These are phyloP conservation scores for Euspilapteryx auroguttella DNA, from an alignment of 2,888 invertebrate genomes.

Conservation along the genomic window DNA sequence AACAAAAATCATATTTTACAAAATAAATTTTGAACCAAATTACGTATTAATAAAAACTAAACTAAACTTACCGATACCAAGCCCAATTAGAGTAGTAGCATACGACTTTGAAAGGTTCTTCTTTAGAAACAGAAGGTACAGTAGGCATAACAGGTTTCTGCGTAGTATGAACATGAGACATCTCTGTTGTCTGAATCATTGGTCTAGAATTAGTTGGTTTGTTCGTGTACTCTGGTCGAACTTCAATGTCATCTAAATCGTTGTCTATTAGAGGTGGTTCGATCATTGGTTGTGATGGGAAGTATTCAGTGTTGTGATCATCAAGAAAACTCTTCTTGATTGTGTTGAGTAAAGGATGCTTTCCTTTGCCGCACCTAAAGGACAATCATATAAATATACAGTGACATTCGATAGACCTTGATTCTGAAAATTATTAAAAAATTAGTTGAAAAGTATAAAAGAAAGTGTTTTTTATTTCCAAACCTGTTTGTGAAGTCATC, in stretches of 20 bases:
- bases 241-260: conserved; percentile 43
- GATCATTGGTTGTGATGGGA: conserved; percentile 10
- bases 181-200: conserved; percentile 13
- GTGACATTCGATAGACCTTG: too few relatives aligned
- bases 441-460: too few relatives aligned
- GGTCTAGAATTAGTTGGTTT: conserved; percentile 13
- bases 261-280: conserved; percentile 20
- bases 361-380: conserved; percentile 75
- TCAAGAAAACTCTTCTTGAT: conserved; percentile 72
- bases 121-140: conserved; percentile 11
- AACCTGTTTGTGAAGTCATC: conserved; percentile 80
- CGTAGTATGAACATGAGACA: conserved; percentile 18
- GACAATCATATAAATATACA: neutral
- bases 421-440: too few relatives aligned
- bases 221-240: conserved; percentile 20
- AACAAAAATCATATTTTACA: conserved; percentile 9
- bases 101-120: conserved; percentile 71
- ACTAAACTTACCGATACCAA: conserved; percentile 70
- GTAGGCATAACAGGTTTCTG: conserved; percentile 15
- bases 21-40: too few relatives aligned
- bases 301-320: conserved; percentile 17
- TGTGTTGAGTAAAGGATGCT: conserved; percentile 77
- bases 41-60: too few relatives aligned
- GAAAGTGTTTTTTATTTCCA: too few relatives aligned
- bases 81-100: conserved; percentile 96